Base-by-base conservation (phyloP, 2,113 vertebrate species). In the Megaceryle maxima region DNA sequence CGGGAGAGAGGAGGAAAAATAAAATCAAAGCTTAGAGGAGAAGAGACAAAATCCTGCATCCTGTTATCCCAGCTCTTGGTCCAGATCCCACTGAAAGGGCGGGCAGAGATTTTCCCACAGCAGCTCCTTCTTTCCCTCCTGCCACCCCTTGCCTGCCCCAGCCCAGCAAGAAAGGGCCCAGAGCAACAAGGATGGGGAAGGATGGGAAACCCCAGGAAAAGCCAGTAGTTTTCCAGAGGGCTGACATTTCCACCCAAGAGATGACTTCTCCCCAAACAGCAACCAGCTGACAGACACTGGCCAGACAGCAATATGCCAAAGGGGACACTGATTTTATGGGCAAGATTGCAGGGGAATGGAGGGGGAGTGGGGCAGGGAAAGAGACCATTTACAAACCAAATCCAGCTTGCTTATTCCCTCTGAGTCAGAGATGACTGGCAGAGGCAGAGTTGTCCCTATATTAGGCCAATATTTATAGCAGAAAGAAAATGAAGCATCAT, bases 381-480 rank as follows among this genome's bases (percentile, higher is more conserved):
- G 24, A 84, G 14, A 88, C n/a, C 26, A 74, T 57, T 79, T 76
- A 68, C 56, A 78, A 64, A 76, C 50, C 48, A 87, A 92, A 88
- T 82, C 28, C 76, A 92, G 69, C 66, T 73, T 68, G 9, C 59
- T 67, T 20, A 16, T 39, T 89, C 82, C 48, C 37, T 84, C 67
- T 56, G 35, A 91, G 48, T 91, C 77, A n/a, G 22, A 60, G 28
- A 85, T 79, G 80, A 69, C 57, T 73, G 63, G n/a, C 57, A n/a
- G 21, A 80, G 87, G 67, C 84, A 88, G n/a, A 81, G 57, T 4
- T 82, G 83, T 76, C 92, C 92, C 90, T 87, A 1, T 62, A 82
- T 82, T 43, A 94, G 77, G 66, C 39, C 69, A 95, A 33, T 92
- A 92, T 92, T 96, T 92, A 94, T 39, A 91, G 69, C 66, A 94